phyloP scores from a whole-genome alignment of 2,888 invertebrate genomes.

The Opisthograptis luteolata region DNA sequence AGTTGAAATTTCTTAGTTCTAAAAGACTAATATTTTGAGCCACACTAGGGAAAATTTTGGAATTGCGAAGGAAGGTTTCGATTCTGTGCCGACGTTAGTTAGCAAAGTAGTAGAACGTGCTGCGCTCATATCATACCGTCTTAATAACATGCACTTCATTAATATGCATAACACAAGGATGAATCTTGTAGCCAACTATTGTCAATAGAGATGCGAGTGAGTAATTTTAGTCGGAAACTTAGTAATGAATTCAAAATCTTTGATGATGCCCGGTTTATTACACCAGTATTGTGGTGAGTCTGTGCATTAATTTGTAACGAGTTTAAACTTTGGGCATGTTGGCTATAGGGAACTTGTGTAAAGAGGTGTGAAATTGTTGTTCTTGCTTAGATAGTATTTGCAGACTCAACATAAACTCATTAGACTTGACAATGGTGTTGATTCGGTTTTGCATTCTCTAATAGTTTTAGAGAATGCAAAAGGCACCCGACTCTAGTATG shows the following conservation, averaged over 20 bases:
- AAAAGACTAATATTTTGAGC: too few relatives aligned
- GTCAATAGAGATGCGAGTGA: constrained; percentile 53
- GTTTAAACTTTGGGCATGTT: constrained; percentile 32
- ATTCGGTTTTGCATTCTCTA: too few relatives aligned
- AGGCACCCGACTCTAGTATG: too few relatives aligned
- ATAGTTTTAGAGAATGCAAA: too few relatives aligned
- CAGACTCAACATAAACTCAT: neutral
- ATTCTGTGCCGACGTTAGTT: constrained; percentile 3
- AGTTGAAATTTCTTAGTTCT: constrained; percentile 32
- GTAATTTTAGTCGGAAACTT: constrained; percentile 71
- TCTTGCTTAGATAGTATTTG: constrained; percentile 1
- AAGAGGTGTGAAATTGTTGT: constrained; percentile 12
- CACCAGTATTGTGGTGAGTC: constrained; percentile 48
- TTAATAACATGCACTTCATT: constrained; percentile 69
- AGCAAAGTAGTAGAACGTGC: constrained; percentile 28
- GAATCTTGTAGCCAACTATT: constrained; percentile 63
- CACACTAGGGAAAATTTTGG: constrained; percentile 49
- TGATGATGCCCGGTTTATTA: constrained; percentile 65
- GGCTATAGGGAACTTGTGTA: constrained; percentile 16
- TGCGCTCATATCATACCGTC: constrained; percentile 49
- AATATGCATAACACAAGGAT: constrained; percentile 76
- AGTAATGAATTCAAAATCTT: constrained; percentile 76
- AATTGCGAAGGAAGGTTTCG: constrained; percentile 40
- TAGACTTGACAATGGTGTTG: too few relatives aligned
- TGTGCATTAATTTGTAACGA: constrained; percentile 49